These are phyloP conservation scores for Antennarius maculatus DNA, from an alignment of 2,797 vertebrate species.

Conservation along the genomic window DNA sequence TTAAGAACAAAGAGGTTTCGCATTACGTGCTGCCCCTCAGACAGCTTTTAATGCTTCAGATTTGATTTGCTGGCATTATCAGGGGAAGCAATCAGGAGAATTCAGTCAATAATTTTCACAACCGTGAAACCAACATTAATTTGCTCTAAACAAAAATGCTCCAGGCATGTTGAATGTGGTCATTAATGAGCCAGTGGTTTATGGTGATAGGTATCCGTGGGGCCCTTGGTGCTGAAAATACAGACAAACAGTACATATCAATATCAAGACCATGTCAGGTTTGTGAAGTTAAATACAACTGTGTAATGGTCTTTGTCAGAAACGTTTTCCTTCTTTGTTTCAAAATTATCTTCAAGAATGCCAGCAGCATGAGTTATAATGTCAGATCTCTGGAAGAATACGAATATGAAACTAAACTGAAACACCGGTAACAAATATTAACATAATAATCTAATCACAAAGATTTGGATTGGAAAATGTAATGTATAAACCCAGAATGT, in stretches of 20 bases:
- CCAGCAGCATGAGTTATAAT: background rate
- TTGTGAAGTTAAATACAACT: slow-evolving; percentile 10
- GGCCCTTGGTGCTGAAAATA: slow-evolving; percentile 37
- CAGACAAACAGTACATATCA: slow-evolving; percentile 31
- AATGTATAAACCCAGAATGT: slow-evolving; percentile 18
- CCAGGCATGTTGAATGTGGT: slow-evolving; percentile 52
- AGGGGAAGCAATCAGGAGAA: slow-evolving; percentile 76
- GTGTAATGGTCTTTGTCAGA: slow-evolving; percentile 16
- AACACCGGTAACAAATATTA: slow-evolving; percentile 12
- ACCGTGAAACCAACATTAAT: slow-evolving; percentile 55
- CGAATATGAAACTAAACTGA: background rate
- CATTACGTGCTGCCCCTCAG: slow-evolving; percentile 64
- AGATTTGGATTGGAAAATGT: slow-evolving; percentile 1
- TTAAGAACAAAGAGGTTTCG: slow-evolving; percentile 76
- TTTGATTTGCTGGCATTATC: slow-evolving; percentile 70
- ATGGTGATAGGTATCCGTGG: slow-evolving; percentile 41
- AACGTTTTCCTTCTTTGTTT: slow-evolving; percentile 10
- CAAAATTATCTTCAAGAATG: slow-evolving; percentile 5
- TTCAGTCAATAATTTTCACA: slow-evolving; percentile 71
- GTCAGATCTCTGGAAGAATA: slow-evolving; percentile 16
- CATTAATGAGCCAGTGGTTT: slow-evolving; percentile 47
- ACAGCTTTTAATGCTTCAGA: slow-evolving; percentile 71
- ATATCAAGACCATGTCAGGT: slow-evolving; percentile 26
- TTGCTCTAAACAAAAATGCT: slow-evolving; percentile 57
- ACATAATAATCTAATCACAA: background rate